Conservation (phyloP, 2,113 vertebrate genomes). For the Petrocephalus zakoni region DNA sequence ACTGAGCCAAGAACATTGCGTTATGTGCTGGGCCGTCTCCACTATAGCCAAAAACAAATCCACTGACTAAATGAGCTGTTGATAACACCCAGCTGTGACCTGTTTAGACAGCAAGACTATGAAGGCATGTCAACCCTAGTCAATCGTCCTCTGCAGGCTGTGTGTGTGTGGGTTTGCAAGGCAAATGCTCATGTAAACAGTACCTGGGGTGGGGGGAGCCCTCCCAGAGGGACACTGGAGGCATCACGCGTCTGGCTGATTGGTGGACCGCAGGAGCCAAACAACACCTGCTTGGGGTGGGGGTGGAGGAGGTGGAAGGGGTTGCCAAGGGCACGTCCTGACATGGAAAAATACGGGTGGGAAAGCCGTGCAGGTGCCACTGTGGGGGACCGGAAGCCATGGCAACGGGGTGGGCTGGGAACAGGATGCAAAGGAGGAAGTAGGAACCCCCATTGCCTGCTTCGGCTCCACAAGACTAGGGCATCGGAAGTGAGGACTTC, state of each 20-base stretch:
- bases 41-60: not conserved
- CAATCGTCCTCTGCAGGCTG: not conserved
- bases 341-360: not conserved
- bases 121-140: not conserved
- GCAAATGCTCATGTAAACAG: conserved; percentile 26
- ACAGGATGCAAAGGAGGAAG: not conserved
- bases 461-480: not conserved
- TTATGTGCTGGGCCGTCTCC: not conserved
- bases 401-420: not conserved
- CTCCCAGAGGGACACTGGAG: not conserved
- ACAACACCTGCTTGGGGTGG: not conserved
- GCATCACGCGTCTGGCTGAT: not conserved
- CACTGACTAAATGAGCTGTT: not conserved
- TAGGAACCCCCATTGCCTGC: not conserved
- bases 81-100: not conserved
- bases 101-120: not conserved
- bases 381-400: not conserved
- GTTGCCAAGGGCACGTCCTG: not conserved
- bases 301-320: not conserved
- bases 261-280: not conserved
- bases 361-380: not conserved
- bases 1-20: not conserved
- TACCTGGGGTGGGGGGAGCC: not conserved
- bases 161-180: conserved; percentile 19
- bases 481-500: not conserved